A percentile compares a stretch with the other conserved stretches of the same genome.
These are phyloP conservation scores for Drosophila biarmipes DNA, from an alignment of 1,140 invertebrate species.

Conservation along the genomic window DNA sequence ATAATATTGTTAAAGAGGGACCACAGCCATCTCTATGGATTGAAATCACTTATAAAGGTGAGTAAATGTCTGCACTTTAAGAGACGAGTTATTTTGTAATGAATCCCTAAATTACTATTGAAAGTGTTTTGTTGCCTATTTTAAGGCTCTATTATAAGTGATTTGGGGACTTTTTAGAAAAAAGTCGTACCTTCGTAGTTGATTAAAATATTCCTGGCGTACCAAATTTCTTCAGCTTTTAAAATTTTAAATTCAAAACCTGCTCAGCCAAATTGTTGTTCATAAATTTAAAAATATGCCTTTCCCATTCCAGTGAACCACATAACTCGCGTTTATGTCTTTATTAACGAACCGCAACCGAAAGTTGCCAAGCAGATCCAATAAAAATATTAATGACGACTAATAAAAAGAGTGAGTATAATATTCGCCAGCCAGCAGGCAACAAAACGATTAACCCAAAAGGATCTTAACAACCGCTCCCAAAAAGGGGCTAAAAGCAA, in stretches of 20 bases:
- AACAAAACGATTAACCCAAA: slow-evolving; percentile 75
- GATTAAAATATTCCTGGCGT: too few relatives aligned
- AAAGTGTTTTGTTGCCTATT: too few relatives aligned
- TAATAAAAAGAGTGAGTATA: slow-evolving; percentile 59
- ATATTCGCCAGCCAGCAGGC: slow-evolving; percentile 52
- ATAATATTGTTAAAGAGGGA: not conserved
- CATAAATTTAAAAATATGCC: slow-evolving; percentile 20
- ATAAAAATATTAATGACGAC: slow-evolving; percentile 76
- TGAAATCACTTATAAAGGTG: not conserved
- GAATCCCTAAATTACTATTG: too few relatives aligned
- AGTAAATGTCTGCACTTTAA: not conserved
- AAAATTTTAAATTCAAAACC: slow-evolving; percentile 5
- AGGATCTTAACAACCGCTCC: slow-evolving; percentile 15
- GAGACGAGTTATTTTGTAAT: too few relatives aligned
- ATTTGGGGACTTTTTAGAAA: too few relatives aligned
- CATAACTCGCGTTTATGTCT: slow-evolving; percentile 61
- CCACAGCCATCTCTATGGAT: too few relatives aligned
- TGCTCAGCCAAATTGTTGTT: not conserved
- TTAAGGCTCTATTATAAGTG: too few relatives aligned
- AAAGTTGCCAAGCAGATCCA: slow-evolving; percentile 49
- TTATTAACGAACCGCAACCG: slow-evolving; percentile 71
- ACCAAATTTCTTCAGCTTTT: not conserved
- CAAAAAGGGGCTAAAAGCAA: slow-evolving; percentile 18
- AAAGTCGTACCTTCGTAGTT: too few relatives aligned
- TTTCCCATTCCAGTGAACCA: not conserved